These are phyloP conservation scores for Caenorhabditis sp. DNA, from an alignment of 2,888 invertebrate genomes.

Conservation along the genomic window DNA sequence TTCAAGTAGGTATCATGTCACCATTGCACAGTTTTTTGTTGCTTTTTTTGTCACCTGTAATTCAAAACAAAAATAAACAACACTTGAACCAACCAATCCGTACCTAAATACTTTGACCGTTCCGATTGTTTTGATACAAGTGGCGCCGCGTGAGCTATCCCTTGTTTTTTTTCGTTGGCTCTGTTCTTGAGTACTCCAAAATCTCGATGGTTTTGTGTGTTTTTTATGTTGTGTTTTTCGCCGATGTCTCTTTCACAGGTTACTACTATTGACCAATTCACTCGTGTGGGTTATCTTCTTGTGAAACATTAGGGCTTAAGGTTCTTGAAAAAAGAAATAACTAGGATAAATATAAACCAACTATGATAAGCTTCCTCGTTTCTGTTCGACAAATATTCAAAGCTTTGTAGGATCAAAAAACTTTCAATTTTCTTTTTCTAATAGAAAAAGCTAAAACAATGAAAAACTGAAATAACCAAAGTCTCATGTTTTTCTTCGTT, in stretches of 20 bases:
- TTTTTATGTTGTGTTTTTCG: neutral
- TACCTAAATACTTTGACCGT: neutral
- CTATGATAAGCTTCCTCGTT: too few relatives aligned
- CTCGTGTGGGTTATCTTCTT: neutral
- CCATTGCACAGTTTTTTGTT: neutral
- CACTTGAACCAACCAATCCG: neutral
- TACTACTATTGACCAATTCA: neutral
- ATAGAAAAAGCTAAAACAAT: too few relatives aligned
- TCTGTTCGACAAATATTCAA: too few relatives aligned
- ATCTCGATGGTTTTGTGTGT: neutral
- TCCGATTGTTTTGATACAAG: constrained; percentile 25
- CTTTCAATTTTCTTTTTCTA: too few relatives aligned
- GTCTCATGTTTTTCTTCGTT: too few relatives aligned
- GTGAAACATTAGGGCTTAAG: too few relatives aligned
- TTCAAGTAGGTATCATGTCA: neutral
- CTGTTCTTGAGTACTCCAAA: neutral
- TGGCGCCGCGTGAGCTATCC: constrained; percentile 31
- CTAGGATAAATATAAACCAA: too few relatives aligned
- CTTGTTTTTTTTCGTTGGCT: constrained; percentile 4
- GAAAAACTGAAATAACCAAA: too few relatives aligned
- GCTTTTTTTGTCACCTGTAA: neutral
- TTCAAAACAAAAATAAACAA: constrained; percentile 1
- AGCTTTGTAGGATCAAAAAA: too few relatives aligned
- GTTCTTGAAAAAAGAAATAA: too few relatives aligned
- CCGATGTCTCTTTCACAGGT: neutral